Conservation (phyloP, 2,797 vertebrate species). For the Xenentodon cancila region DNA sequence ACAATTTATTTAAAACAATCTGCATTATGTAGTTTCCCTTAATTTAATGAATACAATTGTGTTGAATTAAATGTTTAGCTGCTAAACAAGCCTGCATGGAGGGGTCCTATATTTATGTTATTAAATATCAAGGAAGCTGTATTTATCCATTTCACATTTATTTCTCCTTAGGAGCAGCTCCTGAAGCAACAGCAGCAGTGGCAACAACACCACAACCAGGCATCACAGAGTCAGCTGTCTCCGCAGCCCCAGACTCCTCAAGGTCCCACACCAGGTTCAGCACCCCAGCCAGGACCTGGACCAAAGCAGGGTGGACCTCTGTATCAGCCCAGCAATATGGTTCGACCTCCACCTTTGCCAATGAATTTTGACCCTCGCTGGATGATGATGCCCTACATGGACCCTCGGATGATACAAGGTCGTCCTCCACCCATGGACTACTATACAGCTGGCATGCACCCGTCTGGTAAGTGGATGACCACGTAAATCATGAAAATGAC, state of each 20-base stretch:
- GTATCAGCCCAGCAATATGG: slow-evolving; percentile 87
- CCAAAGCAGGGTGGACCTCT: slow-evolving; percentile 83
- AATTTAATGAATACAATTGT: too few relatives aligned
- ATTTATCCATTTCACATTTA: neutral
- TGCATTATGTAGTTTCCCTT: neutral
- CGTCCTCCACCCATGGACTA: slow-evolving; percentile 91
- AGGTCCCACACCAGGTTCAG: slow-evolving; percentile 69
- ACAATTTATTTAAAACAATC: neutral
- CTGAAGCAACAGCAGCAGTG: slow-evolving; percentile 85
- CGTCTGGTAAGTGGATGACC: slow-evolving; percentile 81
- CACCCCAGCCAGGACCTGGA: slow-evolving; percentile 77
- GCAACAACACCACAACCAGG: slow-evolving; percentile 81
- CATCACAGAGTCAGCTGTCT: slow-evolving; percentile 78
- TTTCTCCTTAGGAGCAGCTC: slow-evolving; percentile 80
- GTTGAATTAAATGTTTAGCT: too few relatives aligned
- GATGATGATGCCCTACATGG: slow-evolving; percentile 96
- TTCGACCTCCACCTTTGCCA: slow-evolving; percentile 87
- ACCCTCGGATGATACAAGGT: slow-evolving; percentile 92
- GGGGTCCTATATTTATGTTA: too few relatives aligned
- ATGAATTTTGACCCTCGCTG: slow-evolving; percentile 95
- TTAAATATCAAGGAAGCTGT: too few relatives aligned
- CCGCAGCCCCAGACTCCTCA: slow-evolving; percentile 74
- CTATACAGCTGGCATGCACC: slow-evolving; percentile 89
- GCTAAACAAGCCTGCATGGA: too few relatives aligned
- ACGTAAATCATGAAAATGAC: neutral